These are phyloP conservation scores for Lutraria rhynchaena DNA, from an alignment of 1,140 invertebrate species.

Conservation along the genomic window DNA sequence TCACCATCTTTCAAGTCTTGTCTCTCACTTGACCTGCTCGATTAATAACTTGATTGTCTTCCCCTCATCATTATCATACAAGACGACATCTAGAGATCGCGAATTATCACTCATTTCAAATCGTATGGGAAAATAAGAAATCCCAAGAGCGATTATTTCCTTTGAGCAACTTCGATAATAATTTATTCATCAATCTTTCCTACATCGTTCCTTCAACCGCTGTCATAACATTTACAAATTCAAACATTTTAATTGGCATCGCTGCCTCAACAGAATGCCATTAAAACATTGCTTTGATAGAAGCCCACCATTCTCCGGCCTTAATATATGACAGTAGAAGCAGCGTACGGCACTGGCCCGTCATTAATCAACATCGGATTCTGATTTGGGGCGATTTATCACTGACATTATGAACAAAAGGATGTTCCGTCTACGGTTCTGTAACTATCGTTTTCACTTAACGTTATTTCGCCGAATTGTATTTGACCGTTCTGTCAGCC, in stretches of 20 bases:
- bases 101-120: too few species aligned
- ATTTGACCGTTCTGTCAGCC: conserved; percentile 52
- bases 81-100: too few species aligned
- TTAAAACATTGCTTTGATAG: conserved; percentile 60
- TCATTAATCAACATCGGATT: conserved; percentile 57
- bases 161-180: conserved; percentile 42
- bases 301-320: conserved; percentile 31
- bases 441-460: conserved; percentile 58
- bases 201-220: conserved; percentile 1
- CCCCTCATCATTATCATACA: too few species aligned
- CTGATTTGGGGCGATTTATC: conserved; percentile 53
- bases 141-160: too few species aligned
- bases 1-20: too few species aligned
- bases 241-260: conserved; percentile 60
- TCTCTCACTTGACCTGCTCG: too few species aligned
- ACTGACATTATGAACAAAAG: conserved; percentile 57
- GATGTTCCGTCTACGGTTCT: conserved; percentile 34
- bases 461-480: conserved; percentile 34
- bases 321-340: conserved; percentile 44
- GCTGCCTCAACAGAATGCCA: conserved; percentile 32
- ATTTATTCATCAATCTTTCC: conserved; percentile 57
- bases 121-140: too few species aligned
- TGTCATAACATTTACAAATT: conserved; percentile 60
- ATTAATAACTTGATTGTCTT: too few species aligned
- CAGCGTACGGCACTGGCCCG: conserved; percentile 2